Evolutionary conservation across 2,113 vertebrate species (phyloP).

Genomic region (Ciconia maguari): DNA sequence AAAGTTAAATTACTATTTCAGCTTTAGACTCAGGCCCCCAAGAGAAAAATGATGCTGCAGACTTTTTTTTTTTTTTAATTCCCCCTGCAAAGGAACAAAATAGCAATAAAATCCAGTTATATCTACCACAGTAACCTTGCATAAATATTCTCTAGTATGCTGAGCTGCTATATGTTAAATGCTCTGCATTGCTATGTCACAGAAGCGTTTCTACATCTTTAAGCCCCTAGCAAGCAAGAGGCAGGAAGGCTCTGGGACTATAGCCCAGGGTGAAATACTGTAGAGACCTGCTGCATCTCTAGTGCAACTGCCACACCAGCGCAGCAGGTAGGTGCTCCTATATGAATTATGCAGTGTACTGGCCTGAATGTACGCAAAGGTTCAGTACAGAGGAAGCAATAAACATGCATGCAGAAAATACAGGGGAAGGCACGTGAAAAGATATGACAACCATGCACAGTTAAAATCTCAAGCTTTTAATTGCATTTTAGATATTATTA

Average conservation of each 20-base stretch:
- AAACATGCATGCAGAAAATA: background rate
- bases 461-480: background rate
- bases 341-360: background rate
- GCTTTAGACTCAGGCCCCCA: background rate
- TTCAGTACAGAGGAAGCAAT: background rate
- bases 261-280: background rate
- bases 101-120: background rate
- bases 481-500: background rate
- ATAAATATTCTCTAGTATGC: background rate
- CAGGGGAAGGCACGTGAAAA: background rate
- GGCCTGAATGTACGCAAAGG: background rate
- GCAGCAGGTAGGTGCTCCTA: background rate
- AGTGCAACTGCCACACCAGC: background rate
- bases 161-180: background rate
- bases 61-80: background rate
- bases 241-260: background rate
- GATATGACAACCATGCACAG: background rate
- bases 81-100: background rate
- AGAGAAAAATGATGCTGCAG: background rate
- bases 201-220: background rate
- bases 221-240: background rate
- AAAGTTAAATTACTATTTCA: background rate
- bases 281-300: background rate
- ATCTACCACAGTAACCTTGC: background rate
- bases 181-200: background rate